Evolutionary conservation across 2,797 vertebrate species (phyloP), one percentile per base, ranked within the genome.

Genomic region (Peromyscus attwateri): DNA sequence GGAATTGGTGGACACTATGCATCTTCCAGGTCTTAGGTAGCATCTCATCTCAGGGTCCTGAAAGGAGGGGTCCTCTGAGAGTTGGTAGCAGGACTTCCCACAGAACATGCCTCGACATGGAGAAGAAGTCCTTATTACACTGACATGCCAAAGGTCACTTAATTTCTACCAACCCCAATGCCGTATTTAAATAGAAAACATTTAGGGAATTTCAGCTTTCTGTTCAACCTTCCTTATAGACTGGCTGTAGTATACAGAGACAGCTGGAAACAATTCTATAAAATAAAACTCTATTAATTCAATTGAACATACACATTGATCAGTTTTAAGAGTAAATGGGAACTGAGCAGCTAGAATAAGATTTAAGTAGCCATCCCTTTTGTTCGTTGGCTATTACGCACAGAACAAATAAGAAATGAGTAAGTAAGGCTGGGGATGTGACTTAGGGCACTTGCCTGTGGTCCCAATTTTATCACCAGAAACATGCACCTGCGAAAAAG

Each of bases 361-460:
- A 87, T 79, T 79, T 96, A 94, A 91, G 68, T 77, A 82, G 64
- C 57, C 52, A 5, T 76, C 43, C 85, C 17, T 64, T 95, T 94
- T 95, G 66, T 55, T 93, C 83, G 88, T 70, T 60, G 64, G 62
- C 10, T 34, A 9, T 16, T 16, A 7, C 14, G 73, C 17, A 37
- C 1, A 87, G 62, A 84, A 71, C 37, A 92, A 55, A 94, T 85
- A 27, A 91, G 40, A 82, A 77, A 73, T 60, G 81, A 55, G 57
- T 10, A 43, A 75, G 73, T 64, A 49, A 14, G n/a, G 57, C 57
- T 70, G 73, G 37, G 17, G 23, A 29, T 60, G 8, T 13, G 71
- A 55, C 16, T 55, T 13, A 40, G 43, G 31, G n/a, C 1, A 17
- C 31, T 71, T 71, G 46, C 62, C 37, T 60, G 34, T 76, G 62